Evolutionary conservation across 2,888 invertebrate genomes (phyloP).

Genomic region (Cephus nigrinus): DNA sequence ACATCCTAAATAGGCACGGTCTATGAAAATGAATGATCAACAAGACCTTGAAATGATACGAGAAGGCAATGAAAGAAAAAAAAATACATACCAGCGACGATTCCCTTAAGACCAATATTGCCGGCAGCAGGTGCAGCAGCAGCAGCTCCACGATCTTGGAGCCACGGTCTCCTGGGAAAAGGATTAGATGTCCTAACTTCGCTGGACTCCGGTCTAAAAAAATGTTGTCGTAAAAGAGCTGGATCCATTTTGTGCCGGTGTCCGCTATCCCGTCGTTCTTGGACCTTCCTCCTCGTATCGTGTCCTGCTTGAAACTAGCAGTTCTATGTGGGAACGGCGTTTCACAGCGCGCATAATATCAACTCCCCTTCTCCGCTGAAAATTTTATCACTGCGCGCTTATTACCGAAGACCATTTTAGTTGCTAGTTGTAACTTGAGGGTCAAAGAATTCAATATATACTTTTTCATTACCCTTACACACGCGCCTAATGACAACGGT

Average conservation of each 20-base stretch:
- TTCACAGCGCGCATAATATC: constrained; percentile 2
- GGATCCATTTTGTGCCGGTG: constrained; percentile 48
- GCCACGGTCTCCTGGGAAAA: constrained; percentile 77
- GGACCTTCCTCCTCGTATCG: constrained; percentile 1
- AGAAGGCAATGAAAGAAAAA: background rate
- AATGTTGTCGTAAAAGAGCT: constrained; percentile 38
- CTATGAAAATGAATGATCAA: background rate
- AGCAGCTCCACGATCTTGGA: constrained; percentile 77
- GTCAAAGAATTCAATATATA: constrained; percentile 23
- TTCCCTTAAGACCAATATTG: constrained; percentile 85
- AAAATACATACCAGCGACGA: constrained; percentile 78
- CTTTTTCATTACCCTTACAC: background rate
- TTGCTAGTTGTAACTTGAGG: constrained; percentile 11
- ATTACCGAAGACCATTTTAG: background rate
- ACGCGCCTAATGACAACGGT: background rate
- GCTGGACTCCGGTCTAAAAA: constrained; percentile 23
- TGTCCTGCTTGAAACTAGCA: background rate
- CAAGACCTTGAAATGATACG: background rate
- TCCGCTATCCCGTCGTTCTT: background rate
- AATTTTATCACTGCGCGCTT: constrained; percentile 4
- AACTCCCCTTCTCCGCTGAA: background rate
- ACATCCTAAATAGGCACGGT: background rate
- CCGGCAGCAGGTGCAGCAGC: constrained; percentile 74
- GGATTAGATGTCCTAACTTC: constrained; percentile 62
- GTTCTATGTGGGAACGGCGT: background rate